Conservation (phyloP, 2,113 vertebrate species). For the Brachirus orientalis region DNA sequence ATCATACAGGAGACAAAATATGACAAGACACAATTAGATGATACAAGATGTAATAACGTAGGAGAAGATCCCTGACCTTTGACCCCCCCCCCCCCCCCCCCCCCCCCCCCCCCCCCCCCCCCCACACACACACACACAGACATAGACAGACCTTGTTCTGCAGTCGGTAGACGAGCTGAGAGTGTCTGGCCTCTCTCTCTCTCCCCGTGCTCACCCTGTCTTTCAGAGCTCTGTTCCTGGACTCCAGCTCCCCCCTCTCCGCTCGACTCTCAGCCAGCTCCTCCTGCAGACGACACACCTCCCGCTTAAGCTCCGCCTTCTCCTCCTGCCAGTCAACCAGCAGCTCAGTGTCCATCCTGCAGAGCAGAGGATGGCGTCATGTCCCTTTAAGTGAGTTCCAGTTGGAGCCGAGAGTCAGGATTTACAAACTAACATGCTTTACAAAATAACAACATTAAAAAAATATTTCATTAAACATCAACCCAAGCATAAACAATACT, state of each 20-base stretch:
- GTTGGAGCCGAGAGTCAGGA: too few relatives aligned
- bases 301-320: slow-evolving; percentile 66
- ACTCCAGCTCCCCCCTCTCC: slow-evolving; percentile 74
- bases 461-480: too few relatives aligned
- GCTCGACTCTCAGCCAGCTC: slow-evolving; percentile 78
- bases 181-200: slow-evolving; percentile 87
- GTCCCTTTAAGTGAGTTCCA: not conserved
- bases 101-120: too few relatives aligned
- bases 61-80: too few relatives aligned
- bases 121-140: slow-evolving; percentile 36
- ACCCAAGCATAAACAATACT: too few relatives aligned
- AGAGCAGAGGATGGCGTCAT: not conserved
- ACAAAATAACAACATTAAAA: too few relatives aligned
- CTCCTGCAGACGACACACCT: slow-evolving; percentile 76
- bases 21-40: too few relatives aligned
- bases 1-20: too few relatives aligned
- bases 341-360: slow-evolving; percentile 57
- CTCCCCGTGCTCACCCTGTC: slow-evolving; percentile 79
- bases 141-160: slow-evolving; percentile 93
- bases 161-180: slow-evolving; percentile 86
- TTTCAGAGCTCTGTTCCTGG: slow-evolving; percentile 69
- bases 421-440: too few relatives aligned
- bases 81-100: too few relatives aligned
- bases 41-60: too few relatives aligned
- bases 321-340: slow-evolving; percentile 75